Evolutionary conservation across 2,797 vertebrate species (phyloP), one percentile per base, ranked within the genome.

Genomic region (Sebastiscus tertius): DNA sequence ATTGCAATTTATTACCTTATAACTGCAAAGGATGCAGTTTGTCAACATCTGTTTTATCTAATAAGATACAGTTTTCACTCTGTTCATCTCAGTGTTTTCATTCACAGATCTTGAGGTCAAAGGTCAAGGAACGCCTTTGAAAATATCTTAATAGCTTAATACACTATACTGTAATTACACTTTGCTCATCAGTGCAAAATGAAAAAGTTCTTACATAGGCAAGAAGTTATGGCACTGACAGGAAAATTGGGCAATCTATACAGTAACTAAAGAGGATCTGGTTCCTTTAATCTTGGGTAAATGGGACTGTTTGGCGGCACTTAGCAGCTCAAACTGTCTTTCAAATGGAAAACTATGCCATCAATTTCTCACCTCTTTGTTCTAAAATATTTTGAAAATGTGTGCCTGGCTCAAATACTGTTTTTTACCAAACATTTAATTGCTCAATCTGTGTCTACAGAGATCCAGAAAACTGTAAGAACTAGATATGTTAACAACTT

Each of bases 141-240:
- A 42, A 42, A 42, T 42, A 42, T 6, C 39, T 42, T 42, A 75
- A 82, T 69, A 62, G 31, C 75, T 72, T 82, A 42, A 69, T 70
- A 78, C 16, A 52, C 52, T 55, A 65, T 59, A 75, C 79, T 81
- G 39, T 42, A 42, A 42, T 16, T 79, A 79, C 46, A 81, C 82
- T 88, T 77, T 14, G 3, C 70, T 79, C 70, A 82, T 80, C 61
- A 58, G 56, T 62, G 64, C 34, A 75, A 81, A 79, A 81, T 75
- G 13, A 64, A 65, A 78, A 82, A 64, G 33, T 70, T 71, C 36
- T 85, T 77, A 73, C 24, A 52, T 55, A 64, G 64, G 52, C 60
- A 81, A 81, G 33, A 74, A 54, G 55, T 46, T 34, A 34, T 36
- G 27, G 52, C 36, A 63, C 31, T 76, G 26, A 39, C 10, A 66